Base-by-base conservation (phyloP, 1,140 invertebrate genomes). In the Drosophila truncata region DNA sequence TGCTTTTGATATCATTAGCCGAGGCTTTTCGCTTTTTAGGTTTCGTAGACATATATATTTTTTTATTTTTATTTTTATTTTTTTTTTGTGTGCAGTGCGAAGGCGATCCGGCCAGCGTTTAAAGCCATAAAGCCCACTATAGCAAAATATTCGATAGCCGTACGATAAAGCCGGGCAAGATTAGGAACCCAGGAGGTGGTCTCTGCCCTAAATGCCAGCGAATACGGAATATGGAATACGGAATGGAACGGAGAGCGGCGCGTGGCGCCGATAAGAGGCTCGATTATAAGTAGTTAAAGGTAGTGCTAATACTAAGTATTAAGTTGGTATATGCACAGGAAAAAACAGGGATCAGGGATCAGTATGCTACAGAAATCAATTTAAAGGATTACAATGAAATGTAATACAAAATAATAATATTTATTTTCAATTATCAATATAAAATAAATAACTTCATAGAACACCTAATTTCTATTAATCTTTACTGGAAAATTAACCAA, bases 251-350 rank as follows among this genome's bases (percentile, higher is more conserved):
- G n/a, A 57, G 5, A n/a, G 20, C 33, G 80, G 73, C 73, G 80
- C 73, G 73, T 82, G 79, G 60, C 55, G 6, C 10, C 41, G 79
- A 82, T 82, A 82, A 69, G 39, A 35, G 54, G 39, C 55, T 62
- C 39, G 46, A 42, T 35, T 41, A 35, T 70, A 81, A 73, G 59
- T 81, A 78, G 82, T 78, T 86, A 79, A 85, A 85, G 78, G 67
- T 46, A 81, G 52, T 16, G 25, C 14, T 54, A 54, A 54, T 35
- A 35, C 50, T 7, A 54, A 23, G 6, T 54, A 23, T 23, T 23
- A 35, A 37, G 31, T 35, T 35, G 5, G 8, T 23, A 13, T 8
- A 50, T 6, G 33, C 18, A 16, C 31, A 23, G 9, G 10, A 50
- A 35, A 16, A 23, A 18, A 0, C 16, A 42, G 4, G n/a, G 9